Conservation (phyloP, 2,797 vertebrate species). For the Danionella dracula region DNA sequence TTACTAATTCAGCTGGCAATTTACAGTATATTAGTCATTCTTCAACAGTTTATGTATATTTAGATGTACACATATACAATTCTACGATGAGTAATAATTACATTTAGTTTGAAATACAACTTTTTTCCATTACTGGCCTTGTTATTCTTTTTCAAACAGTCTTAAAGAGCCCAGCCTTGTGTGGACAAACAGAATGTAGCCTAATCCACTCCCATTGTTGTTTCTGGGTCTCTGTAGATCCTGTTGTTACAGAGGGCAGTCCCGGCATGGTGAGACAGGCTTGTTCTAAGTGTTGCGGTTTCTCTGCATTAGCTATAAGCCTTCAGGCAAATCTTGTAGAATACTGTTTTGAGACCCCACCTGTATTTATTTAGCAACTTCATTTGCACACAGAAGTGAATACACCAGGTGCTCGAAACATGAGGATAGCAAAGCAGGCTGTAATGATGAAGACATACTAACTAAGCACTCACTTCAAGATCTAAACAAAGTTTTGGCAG, state of each 20-base stretch:
- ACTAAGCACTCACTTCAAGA: constrained; percentile 8
- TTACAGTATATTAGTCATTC: too few relatives aligned
- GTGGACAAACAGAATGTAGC: background rate
- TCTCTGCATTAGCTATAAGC: constrained; percentile 42
- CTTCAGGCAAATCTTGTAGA: constrained; percentile 20
- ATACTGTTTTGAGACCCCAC: constrained; percentile 41
- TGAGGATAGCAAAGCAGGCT: constrained; percentile 29
- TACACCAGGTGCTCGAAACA: constrained; percentile 31
- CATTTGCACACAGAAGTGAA: constrained; percentile 37
- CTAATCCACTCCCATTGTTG: background rate
- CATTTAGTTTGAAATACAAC: too few relatives aligned
- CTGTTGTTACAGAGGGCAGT: constrained; percentile 23
- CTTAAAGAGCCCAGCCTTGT: background rate
- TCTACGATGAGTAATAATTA: too few relatives aligned
- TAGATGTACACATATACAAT: too few relatives aligned
- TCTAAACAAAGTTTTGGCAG: too few relatives aligned
- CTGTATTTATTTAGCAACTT: constrained; percentile 50
- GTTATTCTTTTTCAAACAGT: too few relatives aligned
- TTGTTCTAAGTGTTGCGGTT: constrained; percentile 30
- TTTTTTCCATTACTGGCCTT: too few relatives aligned
- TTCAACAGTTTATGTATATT: too few relatives aligned
- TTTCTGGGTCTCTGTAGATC: constrained; percentile 14
- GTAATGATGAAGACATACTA: too few relatives aligned
- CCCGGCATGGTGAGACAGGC: constrained; percentile 12
- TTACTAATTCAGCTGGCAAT: too few relatives aligned